Evolutionary conservation across 2,797 vertebrate genomes (phyloP).

Genomic region (Sphaeramia orbicularis): DNA sequence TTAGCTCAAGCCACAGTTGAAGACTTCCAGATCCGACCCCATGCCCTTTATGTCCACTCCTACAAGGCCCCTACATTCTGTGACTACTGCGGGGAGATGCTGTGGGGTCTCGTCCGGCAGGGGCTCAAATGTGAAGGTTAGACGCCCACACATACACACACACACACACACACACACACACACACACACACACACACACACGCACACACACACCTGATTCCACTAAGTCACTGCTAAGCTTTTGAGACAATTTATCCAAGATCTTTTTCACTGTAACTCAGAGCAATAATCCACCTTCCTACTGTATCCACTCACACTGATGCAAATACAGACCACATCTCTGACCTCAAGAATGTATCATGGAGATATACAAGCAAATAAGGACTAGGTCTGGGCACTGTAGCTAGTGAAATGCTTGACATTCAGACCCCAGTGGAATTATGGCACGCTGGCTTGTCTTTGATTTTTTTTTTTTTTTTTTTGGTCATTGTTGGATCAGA

Average conservation of each 20-base stretch:
- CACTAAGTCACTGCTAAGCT: background rate
- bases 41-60: slow-evolving; percentile 97
- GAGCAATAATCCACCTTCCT: slow-evolving; percentile 2
- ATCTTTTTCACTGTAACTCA: background rate
- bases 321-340: slow-evolving; percentile 19
- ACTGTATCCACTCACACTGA: background rate
- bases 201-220: background rate
- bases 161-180: too few species aligned
- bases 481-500: slow-evolving; percentile 35
- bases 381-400: slow-evolving; percentile 27
- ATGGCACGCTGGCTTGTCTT: slow-evolving; percentile 16
- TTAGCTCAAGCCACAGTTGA: slow-evolving; percentile 96
- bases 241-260: slow-evolving; percentile 1
- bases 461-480: slow-evolving; percentile 19
- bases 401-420: slow-evolving; percentile 50
- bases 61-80: slow-evolving; percentile 99
- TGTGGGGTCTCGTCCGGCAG: slow-evolving; percentile 97
- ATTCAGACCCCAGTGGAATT: slow-evolving; percentile 56
- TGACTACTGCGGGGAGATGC: slow-evolving; percentile 99
- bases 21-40: slow-evolving; percentile 98
- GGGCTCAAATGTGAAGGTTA: slow-evolving; percentile 98
- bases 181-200: too few species aligned
- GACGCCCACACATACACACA: slow-evolving; percentile 10
- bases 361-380: slow-evolving; percentile 27
- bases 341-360: slow-evolving; percentile 45